Conservation (phyloP, 2,888 invertebrate genomes). For the Cheilosia scutellata region DNA sequence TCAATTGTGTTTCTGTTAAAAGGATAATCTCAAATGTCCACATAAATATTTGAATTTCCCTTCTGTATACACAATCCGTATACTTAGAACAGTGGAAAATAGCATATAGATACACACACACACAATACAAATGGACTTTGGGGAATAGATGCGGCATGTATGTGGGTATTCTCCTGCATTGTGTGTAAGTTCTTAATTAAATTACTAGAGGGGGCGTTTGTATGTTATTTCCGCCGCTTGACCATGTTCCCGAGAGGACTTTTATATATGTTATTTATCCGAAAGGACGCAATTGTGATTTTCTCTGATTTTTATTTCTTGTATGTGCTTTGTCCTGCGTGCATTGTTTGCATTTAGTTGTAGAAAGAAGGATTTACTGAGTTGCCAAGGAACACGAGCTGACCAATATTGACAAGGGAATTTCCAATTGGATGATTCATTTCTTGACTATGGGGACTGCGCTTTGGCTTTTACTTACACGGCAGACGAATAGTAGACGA, state of each 20-base stretch:
- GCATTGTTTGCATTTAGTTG: constrained; percentile 68
- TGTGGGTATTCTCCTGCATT: constrained; percentile 36
- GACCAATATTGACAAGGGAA: not conserved
- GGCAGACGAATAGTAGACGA: too few species aligned
- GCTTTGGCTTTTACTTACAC: too few species aligned
- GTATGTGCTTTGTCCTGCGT: constrained; percentile 12
- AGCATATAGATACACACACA: constrained; percentile 42
- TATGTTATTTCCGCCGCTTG: constrained; percentile 60
- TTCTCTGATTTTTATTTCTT: constrained; percentile 54
- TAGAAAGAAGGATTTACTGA: constrained; percentile 43
- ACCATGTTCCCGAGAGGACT: constrained; percentile 68
- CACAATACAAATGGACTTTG: constrained; percentile 56
- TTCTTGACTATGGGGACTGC: too few species aligned
- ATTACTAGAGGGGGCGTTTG: constrained; percentile 47
- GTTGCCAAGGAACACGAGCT: not conserved
- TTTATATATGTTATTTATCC: constrained; percentile 59
- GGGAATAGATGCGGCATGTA: constrained; percentile 42
- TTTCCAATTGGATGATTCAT: too few species aligned
- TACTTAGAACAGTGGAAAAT: constrained; percentile 26
- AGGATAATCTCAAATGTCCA: constrained; percentile 83
- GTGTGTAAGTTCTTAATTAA: constrained; percentile 75
- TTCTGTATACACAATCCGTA: constrained; percentile 21
- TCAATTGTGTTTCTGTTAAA: constrained; percentile 63
- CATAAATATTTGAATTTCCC: constrained; percentile 82
- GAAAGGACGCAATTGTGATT: constrained; percentile 71